phyloP scores from a whole-genome alignment of 2,113 vertebrate species.

The Chamaea fasciata region DNA sequence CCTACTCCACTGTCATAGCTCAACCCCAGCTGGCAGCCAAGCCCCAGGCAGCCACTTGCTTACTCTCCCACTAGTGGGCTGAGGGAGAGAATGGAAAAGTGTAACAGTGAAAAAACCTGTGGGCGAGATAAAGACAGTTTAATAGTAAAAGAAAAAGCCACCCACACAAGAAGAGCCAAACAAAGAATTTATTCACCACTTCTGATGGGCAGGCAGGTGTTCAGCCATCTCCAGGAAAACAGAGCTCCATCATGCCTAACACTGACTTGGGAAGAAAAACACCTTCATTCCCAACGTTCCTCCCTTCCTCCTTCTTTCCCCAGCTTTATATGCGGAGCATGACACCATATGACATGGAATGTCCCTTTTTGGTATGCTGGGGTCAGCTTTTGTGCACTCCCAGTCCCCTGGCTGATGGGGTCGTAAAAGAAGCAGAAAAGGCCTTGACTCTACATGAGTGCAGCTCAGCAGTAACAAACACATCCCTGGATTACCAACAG shows the following conservation, averaged over 20 bases:
- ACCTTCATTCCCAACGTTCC: fast-evolving
- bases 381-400: neutral
- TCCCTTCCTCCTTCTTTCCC: neutral
- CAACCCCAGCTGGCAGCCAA: neutral
- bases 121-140: neutral
- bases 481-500: neutral
- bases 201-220: neutral
- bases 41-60: neutral
- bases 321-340: neutral
- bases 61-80: fast-evolving
- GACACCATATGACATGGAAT: neutral
- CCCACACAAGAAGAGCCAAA: neutral
- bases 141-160: neutral
- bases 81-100: neutral
- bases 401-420: fast-evolving
- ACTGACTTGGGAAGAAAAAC: neutral
- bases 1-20: neutral
- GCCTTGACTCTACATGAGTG: neutral
- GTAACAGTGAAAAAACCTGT: neutral
- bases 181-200: neutral
- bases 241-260: neutral
- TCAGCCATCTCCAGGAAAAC: neutral
- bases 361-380: neutral
- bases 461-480: neutral
- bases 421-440: neutral